Conservation (phyloP, 1,140 invertebrate genomes). For the Leptinotarsa texana region DNA sequence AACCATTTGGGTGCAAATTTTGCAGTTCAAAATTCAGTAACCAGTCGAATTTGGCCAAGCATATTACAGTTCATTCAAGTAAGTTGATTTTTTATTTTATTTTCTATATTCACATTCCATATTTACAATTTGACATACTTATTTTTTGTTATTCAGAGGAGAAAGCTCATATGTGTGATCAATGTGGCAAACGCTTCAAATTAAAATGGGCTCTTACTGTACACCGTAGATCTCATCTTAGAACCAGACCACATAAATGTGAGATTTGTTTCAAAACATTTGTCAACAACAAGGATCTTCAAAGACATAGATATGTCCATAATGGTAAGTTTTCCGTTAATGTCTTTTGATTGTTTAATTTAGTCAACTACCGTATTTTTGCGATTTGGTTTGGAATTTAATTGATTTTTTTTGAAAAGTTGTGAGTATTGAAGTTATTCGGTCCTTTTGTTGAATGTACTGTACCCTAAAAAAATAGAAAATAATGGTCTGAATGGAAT, state of each 20-base stretch:
- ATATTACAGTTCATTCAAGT: constrained; percentile 61
- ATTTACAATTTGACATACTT: neutral
- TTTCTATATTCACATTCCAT: no score
- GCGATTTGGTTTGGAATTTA: no score
- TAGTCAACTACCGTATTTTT: no score
- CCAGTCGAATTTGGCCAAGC: constrained; percentile 61
- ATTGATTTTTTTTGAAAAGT: no score
- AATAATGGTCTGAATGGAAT: no score
- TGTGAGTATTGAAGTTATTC: no score
- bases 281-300: constrained; percentile 61
- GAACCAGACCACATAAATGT: constrained; percentile 57
- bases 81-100: constrained; percentile 34
- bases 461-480: no score
- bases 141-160: constrained; percentile 55
- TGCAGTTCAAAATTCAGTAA: constrained; percentile 59
- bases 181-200: constrained; percentile 62
- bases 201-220: constrained; percentile 55
- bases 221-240: constrained; percentile 51
- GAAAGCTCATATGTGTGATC: constrained; percentile 59
- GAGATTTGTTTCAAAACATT: constrained; percentile 60
- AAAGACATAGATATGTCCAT: constrained; percentile 60
- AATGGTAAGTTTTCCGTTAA: constrained; percentile 52
- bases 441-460: no score
- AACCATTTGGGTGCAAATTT: constrained; percentile 57
- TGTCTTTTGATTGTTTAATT: no score